phyloP scores from a whole-genome alignment of 1,140 invertebrate species.

The Wasmannia auropunctata region DNA sequence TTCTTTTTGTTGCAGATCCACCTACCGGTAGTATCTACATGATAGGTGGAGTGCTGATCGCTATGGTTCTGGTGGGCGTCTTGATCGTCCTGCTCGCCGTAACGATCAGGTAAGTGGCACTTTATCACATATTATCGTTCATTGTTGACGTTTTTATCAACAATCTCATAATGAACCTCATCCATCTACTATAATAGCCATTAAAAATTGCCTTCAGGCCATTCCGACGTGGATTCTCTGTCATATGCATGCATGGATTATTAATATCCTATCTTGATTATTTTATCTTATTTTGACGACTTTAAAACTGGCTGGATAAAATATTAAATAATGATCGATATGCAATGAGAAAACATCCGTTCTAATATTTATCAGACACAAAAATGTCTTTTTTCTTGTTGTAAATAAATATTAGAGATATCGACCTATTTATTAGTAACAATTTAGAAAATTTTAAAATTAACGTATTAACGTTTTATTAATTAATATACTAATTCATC shows the following conservation, averaged over 20 bases:
- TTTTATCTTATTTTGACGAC: not conserved
- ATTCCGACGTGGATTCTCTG: not conserved
- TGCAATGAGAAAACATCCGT: not conserved
- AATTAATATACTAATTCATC: not conserved
- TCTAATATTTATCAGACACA: not conserved
- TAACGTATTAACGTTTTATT: not conserved
- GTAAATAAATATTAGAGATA: not conserved
- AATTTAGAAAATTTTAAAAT: not conserved
- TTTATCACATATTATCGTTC: not conserved
- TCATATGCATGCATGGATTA: not conserved
- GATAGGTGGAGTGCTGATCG: slow-evolving; percentile 92
- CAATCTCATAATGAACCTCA: not conserved
- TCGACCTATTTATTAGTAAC: not conserved
- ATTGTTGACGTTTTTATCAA: not conserved
- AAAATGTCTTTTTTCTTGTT: not conserved
- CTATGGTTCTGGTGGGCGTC: slow-evolving; percentile 91
- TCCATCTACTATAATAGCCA: not conserved
- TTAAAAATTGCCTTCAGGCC: not conserved
- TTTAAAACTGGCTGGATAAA: not conserved
- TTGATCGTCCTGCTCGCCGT: slow-evolving; percentile 91
- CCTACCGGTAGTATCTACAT: slow-evolving; percentile 92
- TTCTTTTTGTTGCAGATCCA: slow-evolving; percentile 88
- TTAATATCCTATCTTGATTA: not conserved
- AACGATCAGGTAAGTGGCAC: slow-evolving; percentile 89
- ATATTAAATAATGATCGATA: not conserved